A percentile compares a stretch with the other conserved stretches of the same genome.
These are phyloP conservation scores for Arrhamphus sclerolepis DNA, from an alignment of 2,797 vertebrate species.

Conservation along the genomic window DNA sequence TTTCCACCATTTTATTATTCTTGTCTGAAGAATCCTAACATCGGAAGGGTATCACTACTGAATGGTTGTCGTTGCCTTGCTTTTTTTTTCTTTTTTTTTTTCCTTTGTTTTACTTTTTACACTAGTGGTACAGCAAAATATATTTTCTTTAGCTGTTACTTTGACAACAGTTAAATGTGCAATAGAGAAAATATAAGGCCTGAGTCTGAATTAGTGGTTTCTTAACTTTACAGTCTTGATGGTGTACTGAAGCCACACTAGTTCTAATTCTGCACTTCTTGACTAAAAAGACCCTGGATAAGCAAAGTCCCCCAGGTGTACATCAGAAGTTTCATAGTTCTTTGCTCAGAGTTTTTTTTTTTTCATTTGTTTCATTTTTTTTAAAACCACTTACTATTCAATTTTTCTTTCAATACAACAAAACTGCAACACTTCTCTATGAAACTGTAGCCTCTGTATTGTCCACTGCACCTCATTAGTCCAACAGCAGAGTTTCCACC, in stretches of 20 bases:
- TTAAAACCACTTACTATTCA: constrained; percentile 49
- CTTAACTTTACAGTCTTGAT: constrained; percentile 74
- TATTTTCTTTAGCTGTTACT: constrained; percentile 98
- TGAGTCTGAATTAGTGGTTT: constrained; percentile 99
- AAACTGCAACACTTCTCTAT: constrained; percentile 64
- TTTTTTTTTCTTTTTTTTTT: constrained; percentile 75
- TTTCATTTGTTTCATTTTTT: constrained; percentile 5
- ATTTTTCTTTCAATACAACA: constrained; percentile 61
- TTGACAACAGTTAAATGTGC: constrained; percentile 98
- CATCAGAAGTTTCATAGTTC: constrained; percentile 69
- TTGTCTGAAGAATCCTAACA: constrained; percentile 86
- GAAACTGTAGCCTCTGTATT: constrained; percentile 53
- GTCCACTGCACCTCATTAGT: constrained; percentile 69
- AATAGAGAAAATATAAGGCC: constrained; percentile 99
- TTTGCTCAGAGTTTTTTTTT: constrained; percentile 57
- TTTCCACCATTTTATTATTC: constrained; percentile 88
- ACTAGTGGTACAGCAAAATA: constrained; percentile 99
- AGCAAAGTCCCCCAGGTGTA: constrained; percentile 57
- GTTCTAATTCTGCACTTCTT: constrained; percentile 68
- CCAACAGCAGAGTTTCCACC: constrained; percentile 68
- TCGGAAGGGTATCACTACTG: constrained; percentile 76
- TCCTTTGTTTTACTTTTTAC: constrained; percentile 82
- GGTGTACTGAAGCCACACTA: constrained; percentile 67
- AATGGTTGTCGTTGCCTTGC: constrained; percentile 77
- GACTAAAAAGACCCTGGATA: constrained; percentile 72